Percentiles rank a stretch among this genome's conserved stretches.
Conservation (phyloP, 2,888 invertebrate genomes). For the Patella ulyssiponensis region DNA sequence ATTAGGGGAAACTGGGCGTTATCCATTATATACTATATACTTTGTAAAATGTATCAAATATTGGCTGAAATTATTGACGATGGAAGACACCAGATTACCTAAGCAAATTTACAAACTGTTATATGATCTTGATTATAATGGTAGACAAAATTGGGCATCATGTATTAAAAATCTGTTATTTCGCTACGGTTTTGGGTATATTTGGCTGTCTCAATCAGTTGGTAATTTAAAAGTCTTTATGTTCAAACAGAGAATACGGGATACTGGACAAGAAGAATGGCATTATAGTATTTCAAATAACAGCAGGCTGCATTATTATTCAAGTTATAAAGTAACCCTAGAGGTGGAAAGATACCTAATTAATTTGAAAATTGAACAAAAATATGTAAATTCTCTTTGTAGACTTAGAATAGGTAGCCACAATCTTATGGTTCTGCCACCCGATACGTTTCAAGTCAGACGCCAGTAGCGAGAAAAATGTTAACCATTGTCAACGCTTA, state of each 20-base stretch:
- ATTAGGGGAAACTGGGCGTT: conserved; percentile 11
- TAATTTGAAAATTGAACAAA: background rate
- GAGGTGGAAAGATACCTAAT: background rate
- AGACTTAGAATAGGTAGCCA: background rate
- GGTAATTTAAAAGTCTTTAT: background rate
- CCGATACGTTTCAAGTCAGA: too few species aligned
- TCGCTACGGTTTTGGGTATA: background rate
- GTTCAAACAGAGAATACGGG: too few species aligned
- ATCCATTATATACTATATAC: conserved; percentile 2
- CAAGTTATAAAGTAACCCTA: background rate
- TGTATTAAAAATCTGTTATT: background rate
- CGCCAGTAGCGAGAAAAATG: too few species aligned
- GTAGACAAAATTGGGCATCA: too few species aligned
- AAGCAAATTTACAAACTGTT: background rate
- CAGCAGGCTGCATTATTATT: background rate
- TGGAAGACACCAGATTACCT: background rate
- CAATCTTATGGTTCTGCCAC: background rate
- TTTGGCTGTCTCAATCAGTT: background rate
- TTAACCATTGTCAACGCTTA: too few species aligned
- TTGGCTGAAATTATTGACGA: conserved; percentile 1
- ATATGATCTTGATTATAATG: background rate
- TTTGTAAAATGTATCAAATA: background rate
- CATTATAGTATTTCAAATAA: too few species aligned
- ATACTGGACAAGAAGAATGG: too few species aligned
- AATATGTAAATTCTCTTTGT: background rate